Percentiles rank a stretch among this genome's conserved stretches.
Conservation (phyloP, 2,797 vertebrate genomes). For the Rhabdophis nuchalis region DNA sequence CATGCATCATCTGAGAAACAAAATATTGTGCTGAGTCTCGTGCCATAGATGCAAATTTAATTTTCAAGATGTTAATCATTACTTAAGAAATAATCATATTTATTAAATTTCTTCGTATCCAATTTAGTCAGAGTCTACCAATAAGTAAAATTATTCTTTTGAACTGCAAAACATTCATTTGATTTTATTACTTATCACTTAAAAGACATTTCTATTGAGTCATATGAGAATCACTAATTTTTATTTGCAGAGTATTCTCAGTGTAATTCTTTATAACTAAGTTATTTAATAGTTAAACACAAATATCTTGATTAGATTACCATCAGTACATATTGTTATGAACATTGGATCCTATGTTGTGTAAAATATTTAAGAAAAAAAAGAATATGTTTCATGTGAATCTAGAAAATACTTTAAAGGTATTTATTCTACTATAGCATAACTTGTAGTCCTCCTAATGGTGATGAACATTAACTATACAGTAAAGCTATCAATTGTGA, state of each 20-base stretch:
- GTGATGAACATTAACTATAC: not conserved
- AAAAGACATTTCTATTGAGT: not conserved
- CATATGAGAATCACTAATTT: not conserved
- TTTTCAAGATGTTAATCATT: not conserved
- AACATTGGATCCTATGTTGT: not conserved
- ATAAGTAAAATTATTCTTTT: not conserved
- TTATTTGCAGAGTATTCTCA: not conserved
- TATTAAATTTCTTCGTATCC: not conserved
- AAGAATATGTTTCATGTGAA: not conserved
- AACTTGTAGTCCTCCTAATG: not conserved
- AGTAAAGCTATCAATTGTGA: not conserved
- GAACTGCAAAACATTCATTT: conserved; percentile 6
- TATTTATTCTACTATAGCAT: not conserved
- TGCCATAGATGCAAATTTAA: not conserved
- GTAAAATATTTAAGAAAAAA: not conserved
- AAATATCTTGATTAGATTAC: not conserved
- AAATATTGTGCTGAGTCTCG: not conserved
- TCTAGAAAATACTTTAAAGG: not conserved
- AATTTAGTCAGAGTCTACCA: not conserved
- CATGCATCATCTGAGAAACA: not conserved
- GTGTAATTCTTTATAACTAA: not conserved
- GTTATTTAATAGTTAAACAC: not conserved
- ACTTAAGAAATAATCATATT: not conserved
- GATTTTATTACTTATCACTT: not conserved
- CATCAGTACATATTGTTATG: not conserved